Percentiles rank a stretch among this genome's conserved stretches.
Conservation (phyloP, 2,888 invertebrate genomes). For the Chesias legatella region DNA sequence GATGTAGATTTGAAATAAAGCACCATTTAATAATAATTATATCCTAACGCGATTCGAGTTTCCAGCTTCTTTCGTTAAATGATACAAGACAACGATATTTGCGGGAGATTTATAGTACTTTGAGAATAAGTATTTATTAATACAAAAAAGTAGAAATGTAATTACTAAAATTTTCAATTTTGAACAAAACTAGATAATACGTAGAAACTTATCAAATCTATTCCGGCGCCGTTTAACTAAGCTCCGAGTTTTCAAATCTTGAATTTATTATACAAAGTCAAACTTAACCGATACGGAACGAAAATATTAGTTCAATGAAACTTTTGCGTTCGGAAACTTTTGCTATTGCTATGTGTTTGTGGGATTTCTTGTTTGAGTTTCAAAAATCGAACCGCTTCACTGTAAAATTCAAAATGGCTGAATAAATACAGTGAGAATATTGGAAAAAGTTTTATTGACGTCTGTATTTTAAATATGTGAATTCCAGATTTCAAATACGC, state of each 20-base stretch:
- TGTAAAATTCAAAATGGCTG: conserved; percentile 38
- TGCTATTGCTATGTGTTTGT: conserved; percentile 37
- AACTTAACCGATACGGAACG: conserved; percentile 30
- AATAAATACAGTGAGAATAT: conserved; percentile 16
- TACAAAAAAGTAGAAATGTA: no score
- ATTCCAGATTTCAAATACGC: no score
- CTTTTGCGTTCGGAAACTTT: conserved; percentile 28
- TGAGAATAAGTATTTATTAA: no score
- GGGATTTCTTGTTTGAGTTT: conserved; percentile 39
- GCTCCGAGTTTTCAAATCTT: conserved; percentile 22
- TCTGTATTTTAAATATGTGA: no score
- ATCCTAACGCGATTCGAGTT: no score
- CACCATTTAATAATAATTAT: no score
- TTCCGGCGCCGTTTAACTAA: neutral
- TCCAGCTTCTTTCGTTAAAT: no score
- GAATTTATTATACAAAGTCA: conserved; percentile 39
- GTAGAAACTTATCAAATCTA: neutral
- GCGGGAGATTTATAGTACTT: no score
- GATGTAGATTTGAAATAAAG: no score
- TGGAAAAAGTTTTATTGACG: conserved; percentile 5
- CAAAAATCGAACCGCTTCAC: conserved; percentile 29
- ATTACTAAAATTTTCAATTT: no score
- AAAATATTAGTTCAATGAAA: conserved; percentile 43
- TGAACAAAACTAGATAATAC: no score
- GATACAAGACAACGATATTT: no score